Evolutionary conservation across 2,888 invertebrate species (phyloP), one percentile per base, ranked within the genome.

Genomic region (Acleris laterana): DNA sequence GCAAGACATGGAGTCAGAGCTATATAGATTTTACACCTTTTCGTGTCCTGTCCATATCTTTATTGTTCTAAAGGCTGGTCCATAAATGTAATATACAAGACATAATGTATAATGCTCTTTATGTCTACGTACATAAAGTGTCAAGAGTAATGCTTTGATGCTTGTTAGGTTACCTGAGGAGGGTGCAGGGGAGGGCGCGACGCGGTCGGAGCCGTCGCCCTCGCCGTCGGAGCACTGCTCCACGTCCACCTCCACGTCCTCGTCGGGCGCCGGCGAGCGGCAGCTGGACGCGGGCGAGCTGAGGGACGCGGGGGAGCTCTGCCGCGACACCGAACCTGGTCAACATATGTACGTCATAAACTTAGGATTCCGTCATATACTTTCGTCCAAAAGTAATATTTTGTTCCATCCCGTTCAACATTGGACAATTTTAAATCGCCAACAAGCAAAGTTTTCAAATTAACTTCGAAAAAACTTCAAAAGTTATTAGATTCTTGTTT

Each of bases 191-290:
- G 93, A 93, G 4, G 89, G 88, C 7, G 81, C 82, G 2, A 88
- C 88, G 74, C 88, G 85, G 75, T 94, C 93, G 69, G 95, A 95
- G 59, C 93, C 91, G 48, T 92, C 93, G 59, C 94, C 84, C 82
- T 95, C 95, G 28, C 94, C 94, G 77, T 95, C 95, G 63, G 95
- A 95, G 78, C 95, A 95, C 82, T 95, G 95, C 77, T 95, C 95
- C 67, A 95, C 95, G 82, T 95, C 95, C 70, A 95, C 95, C 80
- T 95, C 95, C 55, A 95, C 94, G 76, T 95, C 95, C 75, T 95
- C 95, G 71, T 95, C 95, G 46, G 85, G 91, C 22, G 79, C 71
- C 62, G 95, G 95, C 5, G 90, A 90, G 64, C 91, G 82, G 70
- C 90, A 91, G 71, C 90, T 90, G 50, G 93, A 93, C 46, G 86